Conservation (phyloP, 2,888 invertebrate species). For the Kuschelorhynchus macadamiae region DNA sequence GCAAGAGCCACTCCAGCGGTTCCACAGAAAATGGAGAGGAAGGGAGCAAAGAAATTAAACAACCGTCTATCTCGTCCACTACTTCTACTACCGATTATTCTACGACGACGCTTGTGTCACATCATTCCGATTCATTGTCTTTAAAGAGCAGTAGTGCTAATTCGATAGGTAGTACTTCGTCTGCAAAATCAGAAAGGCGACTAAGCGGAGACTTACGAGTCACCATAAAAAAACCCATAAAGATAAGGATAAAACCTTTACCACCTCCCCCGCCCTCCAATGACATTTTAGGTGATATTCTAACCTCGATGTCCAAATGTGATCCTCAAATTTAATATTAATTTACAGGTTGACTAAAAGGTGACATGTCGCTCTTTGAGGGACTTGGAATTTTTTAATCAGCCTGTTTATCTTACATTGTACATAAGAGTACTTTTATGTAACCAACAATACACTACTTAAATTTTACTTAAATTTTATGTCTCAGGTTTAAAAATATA, state of each 20-base stretch:
- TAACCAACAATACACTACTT: conserved; percentile 4
- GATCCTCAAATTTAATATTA: conserved; percentile 64
- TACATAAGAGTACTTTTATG: conserved; percentile 19
- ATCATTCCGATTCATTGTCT: conserved; percentile 37
- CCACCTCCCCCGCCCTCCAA: conserved; percentile 61
- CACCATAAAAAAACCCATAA: conserved; percentile 57
- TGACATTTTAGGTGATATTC: conserved; percentile 66
- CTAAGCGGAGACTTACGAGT: conserved; percentile 31
- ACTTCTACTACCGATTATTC: conserved; percentile 24
- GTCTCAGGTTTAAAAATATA: too few relatives aligned
- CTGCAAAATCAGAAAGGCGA: conserved; percentile 49
- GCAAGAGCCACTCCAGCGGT: conserved; percentile 8
- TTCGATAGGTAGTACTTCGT: conserved; percentile 16
- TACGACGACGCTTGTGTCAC: conserved; percentile 24
- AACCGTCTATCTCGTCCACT: conserved; percentile 4
- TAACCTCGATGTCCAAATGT: conserved; percentile 66
- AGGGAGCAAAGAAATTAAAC: conserved; percentile 15
- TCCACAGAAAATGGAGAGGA: conserved; percentile 27
- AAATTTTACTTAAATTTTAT: conserved; percentile 12
- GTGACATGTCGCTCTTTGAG: background rate
- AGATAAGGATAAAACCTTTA: conserved; percentile 61
- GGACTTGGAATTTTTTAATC: conserved; percentile 38
- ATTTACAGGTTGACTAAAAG: conserved; percentile 53
- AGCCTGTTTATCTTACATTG: conserved; percentile 28
- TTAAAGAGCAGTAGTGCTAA: conserved; percentile 38